Conservation (phyloP, 1,140 invertebrate species). For the Pteromalus puparum region DNA sequence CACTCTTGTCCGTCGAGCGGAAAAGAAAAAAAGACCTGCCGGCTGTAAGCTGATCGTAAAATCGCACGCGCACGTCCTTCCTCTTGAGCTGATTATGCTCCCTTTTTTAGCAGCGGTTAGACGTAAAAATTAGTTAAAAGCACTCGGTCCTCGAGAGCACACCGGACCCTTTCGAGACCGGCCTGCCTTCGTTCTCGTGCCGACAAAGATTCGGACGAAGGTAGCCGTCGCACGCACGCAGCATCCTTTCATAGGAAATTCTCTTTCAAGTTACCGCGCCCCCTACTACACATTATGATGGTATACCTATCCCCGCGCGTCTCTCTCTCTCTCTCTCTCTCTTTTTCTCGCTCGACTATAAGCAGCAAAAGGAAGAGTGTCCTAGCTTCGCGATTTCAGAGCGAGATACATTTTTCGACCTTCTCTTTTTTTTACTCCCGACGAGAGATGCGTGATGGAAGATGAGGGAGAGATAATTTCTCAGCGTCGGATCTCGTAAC, state of each 20-base stretch:
- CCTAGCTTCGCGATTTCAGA: slow-evolving; percentile 33
- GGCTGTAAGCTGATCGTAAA: slow-evolving; percentile 40
- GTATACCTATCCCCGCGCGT: slow-evolving; percentile 11
- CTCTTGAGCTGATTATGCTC: slow-evolving; percentile 16
- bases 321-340: too few species aligned
- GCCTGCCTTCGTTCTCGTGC: slow-evolving; percentile 50
- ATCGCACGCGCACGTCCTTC: slow-evolving; percentile 42
- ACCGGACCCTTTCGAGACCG: slow-evolving; percentile 46
- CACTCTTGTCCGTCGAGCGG: slow-evolving; percentile 37
- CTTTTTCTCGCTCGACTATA: too few species aligned
- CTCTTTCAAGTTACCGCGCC: slow-evolving; percentile 71
- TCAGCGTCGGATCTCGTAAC: slow-evolving; percentile 34
- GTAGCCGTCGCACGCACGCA: slow-evolving; percentile 55
- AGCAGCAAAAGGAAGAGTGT: background rate
- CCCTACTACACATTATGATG: slow-evolving; percentile 23
- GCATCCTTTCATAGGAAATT: slow-evolving; percentile 70
- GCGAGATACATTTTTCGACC: slow-evolving; percentile 27
- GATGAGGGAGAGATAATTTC: slow-evolving; percentile 42
- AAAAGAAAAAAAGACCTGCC: slow-evolving; percentile 36
- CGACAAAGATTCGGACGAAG: slow-evolving; percentile 69
- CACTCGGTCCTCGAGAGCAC: slow-evolving; percentile 11
- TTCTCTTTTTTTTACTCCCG: slow-evolving; percentile 15
- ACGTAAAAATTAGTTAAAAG: slow-evolving; percentile 54
- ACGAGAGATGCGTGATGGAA: slow-evolving; percentile 17
- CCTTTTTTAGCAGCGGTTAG: slow-evolving; percentile 32